Conservation (phyloP, 2,797 vertebrate genomes). For the Pangasius larnaudii region DNA sequence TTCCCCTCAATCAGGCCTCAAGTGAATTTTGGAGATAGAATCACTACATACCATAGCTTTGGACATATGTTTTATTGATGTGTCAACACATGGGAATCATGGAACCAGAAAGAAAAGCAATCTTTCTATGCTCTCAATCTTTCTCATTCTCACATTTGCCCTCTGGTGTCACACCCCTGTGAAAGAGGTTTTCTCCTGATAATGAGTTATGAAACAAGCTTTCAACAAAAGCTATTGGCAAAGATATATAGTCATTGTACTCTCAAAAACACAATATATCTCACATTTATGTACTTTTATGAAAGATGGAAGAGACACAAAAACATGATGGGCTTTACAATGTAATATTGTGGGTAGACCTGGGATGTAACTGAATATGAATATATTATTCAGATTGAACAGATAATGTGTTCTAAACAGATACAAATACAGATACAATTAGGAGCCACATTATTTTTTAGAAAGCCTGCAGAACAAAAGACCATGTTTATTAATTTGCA, state of each 20-base stretch:
- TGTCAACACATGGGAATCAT: constrained; percentile 1
- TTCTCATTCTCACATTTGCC: not conserved
- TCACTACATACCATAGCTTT: constrained; percentile 1
- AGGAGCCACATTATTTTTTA: not conserved
- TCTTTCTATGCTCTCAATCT: not conserved
- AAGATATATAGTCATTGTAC: not conserved
- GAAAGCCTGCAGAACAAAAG: not conserved
- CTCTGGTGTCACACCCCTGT: constrained; percentile 10
- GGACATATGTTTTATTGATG: constrained; percentile 18
- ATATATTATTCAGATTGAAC: not conserved
- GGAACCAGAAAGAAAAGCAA: not conserved
- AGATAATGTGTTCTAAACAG: not conserved
- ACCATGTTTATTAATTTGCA: not conserved
- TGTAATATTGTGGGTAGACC: not conserved
- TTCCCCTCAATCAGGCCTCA: not conserved
- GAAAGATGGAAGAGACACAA: not conserved
- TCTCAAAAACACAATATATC: not conserved
- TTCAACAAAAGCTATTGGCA: not conserved
- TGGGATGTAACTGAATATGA: not conserved
- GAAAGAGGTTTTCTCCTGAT: not conserved
- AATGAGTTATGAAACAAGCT: constrained; percentile 7
- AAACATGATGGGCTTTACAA: not conserved
- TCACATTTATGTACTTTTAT: not conserved
- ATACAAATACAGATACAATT: not conserved
- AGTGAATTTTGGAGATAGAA: constrained; percentile 10